Base-by-base conservation (phyloP, 2,113 vertebrate species). In the Etheostoma spectabile region DNA sequence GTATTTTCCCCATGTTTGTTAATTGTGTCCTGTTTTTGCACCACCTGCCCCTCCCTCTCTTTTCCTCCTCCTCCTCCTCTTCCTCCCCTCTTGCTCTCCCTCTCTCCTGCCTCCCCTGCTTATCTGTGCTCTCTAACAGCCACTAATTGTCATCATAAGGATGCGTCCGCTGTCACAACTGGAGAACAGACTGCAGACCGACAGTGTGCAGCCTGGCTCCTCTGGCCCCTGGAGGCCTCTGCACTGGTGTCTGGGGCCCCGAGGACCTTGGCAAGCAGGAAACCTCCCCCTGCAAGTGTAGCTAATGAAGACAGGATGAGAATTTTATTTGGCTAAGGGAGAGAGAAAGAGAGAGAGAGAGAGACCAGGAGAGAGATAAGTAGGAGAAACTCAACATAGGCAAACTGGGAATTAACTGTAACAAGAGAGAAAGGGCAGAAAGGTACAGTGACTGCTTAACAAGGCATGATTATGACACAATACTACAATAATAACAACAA, bases 141-240 rank as follows among this genome's bases (percentile, higher is more conserved):
- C 92, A 90, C 94, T 95, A 95, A 95, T 95, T 95, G 94, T 94
- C 92, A 94, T 95, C 95, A 95, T 95, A 95, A 95, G 94, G 95
- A 89, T 86, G 86, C 82, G 83, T 91, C 92, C 92, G 85, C 93
- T 93, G 93, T 94, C 95, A 95, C 94, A 94, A 95, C 94, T 94
- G 91, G 93, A 95, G 89, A 96, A 95, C 95, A 96, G 94, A 89
- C 94, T 91, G 91, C 76, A 83, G 91, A 94, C 94, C 91, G 92
- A 94, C 93, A 94, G 90, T 85, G 86, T 80, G 85, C 93, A 94
- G 91, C 87, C 94, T 94, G 93, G 89, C 92, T 86, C 76, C 86
- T 85, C 60, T 65, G 83, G 89, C 91, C 94, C 94, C 92, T 12
- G 67, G 91, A 86, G 94, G 91, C 89, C 87, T 79, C 83, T 74